A percentile compares a stretch with the other conserved stretches of the same genome.
Conservation (phyloP, 1,140 invertebrate genomes). For the Zelostemma sp. region DNA sequence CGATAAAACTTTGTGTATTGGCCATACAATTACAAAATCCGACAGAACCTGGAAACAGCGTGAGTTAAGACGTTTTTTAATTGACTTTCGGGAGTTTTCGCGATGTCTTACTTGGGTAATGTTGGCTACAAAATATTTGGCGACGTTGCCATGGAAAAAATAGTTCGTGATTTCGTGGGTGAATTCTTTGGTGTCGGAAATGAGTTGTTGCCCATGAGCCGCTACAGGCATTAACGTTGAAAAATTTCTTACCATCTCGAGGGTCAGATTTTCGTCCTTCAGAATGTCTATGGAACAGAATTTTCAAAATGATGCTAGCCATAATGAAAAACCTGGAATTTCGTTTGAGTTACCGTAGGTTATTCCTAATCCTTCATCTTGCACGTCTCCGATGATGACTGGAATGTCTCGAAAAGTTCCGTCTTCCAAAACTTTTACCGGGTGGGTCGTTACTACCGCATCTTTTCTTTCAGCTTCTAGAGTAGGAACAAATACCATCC, state of each 20-base stretch:
- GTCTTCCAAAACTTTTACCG: conserved; percentile 32
- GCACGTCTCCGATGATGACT: conserved; percentile 51
- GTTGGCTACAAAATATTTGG: conserved; percentile 2
- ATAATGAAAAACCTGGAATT: too few relatives aligned
- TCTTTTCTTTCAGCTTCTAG: conserved; percentile 55
- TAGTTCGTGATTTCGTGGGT: conserved; percentile 35
- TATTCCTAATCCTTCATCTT: conserved; percentile 56
- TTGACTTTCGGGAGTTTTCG: too few relatives aligned
- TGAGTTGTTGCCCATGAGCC: conserved; percentile 20
- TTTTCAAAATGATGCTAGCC: too few relatives aligned
- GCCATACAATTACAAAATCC: conserved; percentile 43
- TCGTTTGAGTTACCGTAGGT: conserved; percentile 5
- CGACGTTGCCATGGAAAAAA: conserved; percentile 41
- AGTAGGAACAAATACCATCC: conserved; percentile 51
- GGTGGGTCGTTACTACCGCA: conserved; percentile 55
- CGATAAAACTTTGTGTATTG: conserved; percentile 33
- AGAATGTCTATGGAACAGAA: conserved; percentile 10
- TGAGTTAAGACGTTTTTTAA: too few relatives aligned
- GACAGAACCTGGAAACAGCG: conserved; percentile 44
- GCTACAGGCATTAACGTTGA: conserved; percentile 8
- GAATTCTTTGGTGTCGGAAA: conserved; percentile 28
- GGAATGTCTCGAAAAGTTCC: conserved; percentile 59
- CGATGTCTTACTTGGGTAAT: conserved; percentile 30
- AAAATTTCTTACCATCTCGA: neutral
- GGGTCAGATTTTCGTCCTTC: conserved; percentile 1